Evolutionary conservation across 2,113 vertebrate species (phyloP).

Genomic region (Heteronetta atricapilla): DNA sequence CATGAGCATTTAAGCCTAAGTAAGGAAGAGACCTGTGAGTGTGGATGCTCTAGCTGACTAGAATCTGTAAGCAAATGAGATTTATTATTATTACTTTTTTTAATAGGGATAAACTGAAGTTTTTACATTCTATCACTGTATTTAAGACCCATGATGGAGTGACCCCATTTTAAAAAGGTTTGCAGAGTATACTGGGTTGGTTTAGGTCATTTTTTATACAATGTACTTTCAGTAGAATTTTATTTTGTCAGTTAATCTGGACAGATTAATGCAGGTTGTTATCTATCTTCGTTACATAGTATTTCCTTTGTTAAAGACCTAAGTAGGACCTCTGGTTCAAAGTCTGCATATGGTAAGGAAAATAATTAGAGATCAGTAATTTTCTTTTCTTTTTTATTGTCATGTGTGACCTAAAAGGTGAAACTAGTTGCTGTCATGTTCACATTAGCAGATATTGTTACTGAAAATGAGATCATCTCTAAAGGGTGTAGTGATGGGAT

Average conservation of each 20-base stretch:
- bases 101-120: not conserved
- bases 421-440: not conserved
- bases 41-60: not conserved
- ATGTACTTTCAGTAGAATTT: not conserved
- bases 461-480: not conserved
- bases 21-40: not conserved
- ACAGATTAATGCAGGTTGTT: not conserved
- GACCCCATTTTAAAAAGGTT: not conserved
- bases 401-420: not conserved
- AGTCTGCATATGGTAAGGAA: not conserved
- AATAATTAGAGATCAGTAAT: not conserved
- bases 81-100: not conserved
- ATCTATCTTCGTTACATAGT: not conserved
- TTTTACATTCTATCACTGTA: not conserved
- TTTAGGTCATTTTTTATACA: not conserved
- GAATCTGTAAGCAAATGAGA: not conserved
- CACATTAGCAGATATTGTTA: not conserved
- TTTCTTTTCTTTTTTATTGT: not conserved
- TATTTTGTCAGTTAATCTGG: not conserved
- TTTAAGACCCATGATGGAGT: not conserved
- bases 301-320: not conserved
- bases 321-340: not conserved
- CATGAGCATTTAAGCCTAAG: not conserved
- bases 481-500: fast-evolving
- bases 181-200: not conserved